phyloP scores from a whole-genome alignment of 1,140 invertebrate genomes.

The Drosophila micromelanica region DNA sequence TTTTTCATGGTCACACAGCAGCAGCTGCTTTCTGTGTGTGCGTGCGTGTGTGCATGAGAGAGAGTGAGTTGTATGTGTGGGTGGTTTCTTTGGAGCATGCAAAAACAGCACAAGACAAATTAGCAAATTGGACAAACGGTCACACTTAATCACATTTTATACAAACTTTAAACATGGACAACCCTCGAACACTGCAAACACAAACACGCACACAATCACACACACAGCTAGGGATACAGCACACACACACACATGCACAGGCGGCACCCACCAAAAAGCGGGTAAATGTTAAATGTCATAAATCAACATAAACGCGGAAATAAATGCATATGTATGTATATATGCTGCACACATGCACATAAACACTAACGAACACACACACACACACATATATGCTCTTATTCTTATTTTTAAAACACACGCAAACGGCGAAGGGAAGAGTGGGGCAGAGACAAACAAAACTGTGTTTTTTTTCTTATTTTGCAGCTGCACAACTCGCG shows the following conservation, averaged over 20 bases:
- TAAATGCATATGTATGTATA: constrained; percentile 31
- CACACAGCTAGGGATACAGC: constrained; percentile 22
- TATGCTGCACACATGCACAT: constrained; percentile 17
- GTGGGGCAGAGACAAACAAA: constrained; percentile 30
- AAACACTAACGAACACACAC: constrained; percentile 8
- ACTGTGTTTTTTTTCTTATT: constrained; percentile 17
- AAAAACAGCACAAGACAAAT: constrained; percentile 43
- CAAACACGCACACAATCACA: constrained; percentile 15
- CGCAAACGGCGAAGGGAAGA: neutral
- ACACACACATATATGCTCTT: constrained; percentile 21
- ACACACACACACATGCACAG: constrained; percentile 23
- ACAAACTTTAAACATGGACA: constrained; percentile 51
- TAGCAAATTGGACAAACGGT: constrained; percentile 53
- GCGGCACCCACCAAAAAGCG: constrained; percentile 47
- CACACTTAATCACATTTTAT: constrained; percentile 44
- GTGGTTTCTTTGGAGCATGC: constrained; percentile 36
- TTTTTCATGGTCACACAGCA: constrained; percentile 71
- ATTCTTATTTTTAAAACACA: constrained; percentile 54
- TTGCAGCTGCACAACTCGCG: constrained; percentile 38
- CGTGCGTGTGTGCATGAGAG: constrained; percentile 28
- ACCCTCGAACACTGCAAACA: constrained; percentile 36
- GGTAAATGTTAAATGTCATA: constrained; percentile 70
- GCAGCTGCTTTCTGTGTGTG: constrained; percentile 30
- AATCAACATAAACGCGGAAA: constrained; percentile 62
- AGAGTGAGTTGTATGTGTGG: constrained; percentile 25